A percentile compares a stretch with the other conserved stretches of the same genome.
phyloP scores from a whole-genome alignment of 23 tunicate species.

The Ascidia mentula region DNA sequence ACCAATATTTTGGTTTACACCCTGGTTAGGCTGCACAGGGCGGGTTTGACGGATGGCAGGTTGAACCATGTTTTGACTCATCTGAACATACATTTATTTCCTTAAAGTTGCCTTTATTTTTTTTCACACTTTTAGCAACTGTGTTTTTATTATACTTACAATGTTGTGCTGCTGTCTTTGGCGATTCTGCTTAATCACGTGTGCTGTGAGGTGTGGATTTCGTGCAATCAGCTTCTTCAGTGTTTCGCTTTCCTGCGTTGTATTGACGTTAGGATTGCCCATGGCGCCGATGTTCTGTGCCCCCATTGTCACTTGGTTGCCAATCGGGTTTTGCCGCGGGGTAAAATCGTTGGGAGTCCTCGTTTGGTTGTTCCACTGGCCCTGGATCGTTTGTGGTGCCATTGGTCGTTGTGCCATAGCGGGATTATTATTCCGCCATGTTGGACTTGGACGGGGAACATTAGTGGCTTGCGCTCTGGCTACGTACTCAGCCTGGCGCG shows the following conservation, averaged over 20 bases:
- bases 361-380: constrained; percentile 7
- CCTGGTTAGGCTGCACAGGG: constrained; percentile 15
- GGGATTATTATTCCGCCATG: not conserved
- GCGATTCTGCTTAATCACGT: constrained; percentile 46
- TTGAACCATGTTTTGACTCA: not conserved
- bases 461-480: constrained; percentile 59
- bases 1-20: not conserved
- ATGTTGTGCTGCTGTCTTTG: constrained; percentile 23
- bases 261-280: not conserved
- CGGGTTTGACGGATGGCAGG: not conserved
- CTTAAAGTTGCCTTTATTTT: too few species aligned
- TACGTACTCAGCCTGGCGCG: constrained; percentile 67
- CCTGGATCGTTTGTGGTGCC: not conserved
- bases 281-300: not conserved
- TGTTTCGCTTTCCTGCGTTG: not conserved
- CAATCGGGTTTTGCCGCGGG: constrained; percentile 4
- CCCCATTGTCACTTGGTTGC: constrained; percentile 12
- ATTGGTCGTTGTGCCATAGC: constrained; percentile 25
- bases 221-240: constrained; percentile 27
- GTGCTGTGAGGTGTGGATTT: constrained; percentile 66
- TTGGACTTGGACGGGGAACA: not conserved
- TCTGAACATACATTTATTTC: too few species aligned
- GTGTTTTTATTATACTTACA: too few species aligned
- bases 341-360: not conserved
- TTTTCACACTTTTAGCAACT: too few species aligned